Base-by-base conservation (phyloP, 2,113 vertebrate species). In the Siphamia tubifer region DNA sequence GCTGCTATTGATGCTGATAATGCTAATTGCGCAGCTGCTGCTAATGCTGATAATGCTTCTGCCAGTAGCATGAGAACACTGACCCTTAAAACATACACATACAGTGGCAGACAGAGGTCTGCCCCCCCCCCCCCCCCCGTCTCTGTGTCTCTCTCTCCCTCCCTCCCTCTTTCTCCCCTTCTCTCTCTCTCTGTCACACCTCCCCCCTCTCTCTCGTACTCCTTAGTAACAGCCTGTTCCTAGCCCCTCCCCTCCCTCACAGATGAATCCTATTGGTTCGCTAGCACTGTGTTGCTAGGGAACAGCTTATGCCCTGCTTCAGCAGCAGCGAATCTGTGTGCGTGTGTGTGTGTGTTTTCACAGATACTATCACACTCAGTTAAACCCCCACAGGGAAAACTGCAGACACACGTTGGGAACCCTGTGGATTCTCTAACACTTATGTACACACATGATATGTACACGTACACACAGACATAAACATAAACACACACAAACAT, bases 161-260 rank as follows among this genome's bases (percentile, higher is more conserved):
- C n/a, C n/a, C n/a, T n/a, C n/a, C n/a, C n/a, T n/a, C n/a, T n/a
- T n/a, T n/a, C n/a, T n/a, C n/a, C n/a, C n/a, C n/a, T n/a, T n/a
- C n/a, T n/a, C n/a, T n/a, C n/a, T n/a, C n/a, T n/a, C n/a, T n/a
- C n/a, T n/a, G n/a, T n/a, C n/a, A n/a, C n/a, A n/a, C n/a, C n/a
- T n/a, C n/a, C n/a, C n/a, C n/a, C n/a, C n/a, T 69, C 84, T 85
- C 79, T 47, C 77, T 88, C 47, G 76, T 88, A 79, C 85, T 90
- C 92, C 92, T 90, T 93, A 91, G 92, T 92, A 93, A 93, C 92
- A 93, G 88, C 86, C 87, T 77, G 88, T 65, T 82, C 81, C 83
- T 77, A 87, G 87, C 88, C 81, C 76, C 79, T 79, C 88, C 85
- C 77, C 86, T 89, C 90, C 82, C 85, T 78, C 84, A 75, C 75